Evolutionary conservation across 2,797 vertebrate species (phyloP).

Genomic region (Pristis pectinata): DNA sequence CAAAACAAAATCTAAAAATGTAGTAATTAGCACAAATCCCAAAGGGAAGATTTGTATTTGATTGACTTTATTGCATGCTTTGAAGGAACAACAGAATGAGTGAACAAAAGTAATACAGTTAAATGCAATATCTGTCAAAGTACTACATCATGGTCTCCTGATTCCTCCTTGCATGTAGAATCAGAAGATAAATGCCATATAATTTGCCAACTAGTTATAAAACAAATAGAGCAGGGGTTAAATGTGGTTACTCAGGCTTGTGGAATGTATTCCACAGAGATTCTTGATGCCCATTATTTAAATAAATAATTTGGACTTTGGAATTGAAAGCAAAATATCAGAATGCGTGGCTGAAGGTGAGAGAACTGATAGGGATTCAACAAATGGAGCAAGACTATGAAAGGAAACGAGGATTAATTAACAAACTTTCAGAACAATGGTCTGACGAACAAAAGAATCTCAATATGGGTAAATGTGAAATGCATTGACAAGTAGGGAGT

Average conservation of each 20-base stretch:
- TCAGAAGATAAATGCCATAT: neutral
- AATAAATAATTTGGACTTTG: neutral
- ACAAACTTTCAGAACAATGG: neutral
- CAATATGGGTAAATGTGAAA: neutral
- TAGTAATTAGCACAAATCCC: neutral
- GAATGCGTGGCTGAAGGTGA: neutral
- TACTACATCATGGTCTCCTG: neutral
- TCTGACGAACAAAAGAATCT: neutral
- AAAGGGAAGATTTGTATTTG: neutral
- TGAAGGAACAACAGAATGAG: neutral
- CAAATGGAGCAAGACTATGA: neutral
- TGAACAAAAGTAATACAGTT: neutral
- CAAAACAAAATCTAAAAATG: neutral
- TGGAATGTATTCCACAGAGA: neutral
- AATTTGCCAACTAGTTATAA: neutral
- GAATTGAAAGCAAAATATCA: neutral
- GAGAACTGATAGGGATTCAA: neutral
- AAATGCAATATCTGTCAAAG: neutral
- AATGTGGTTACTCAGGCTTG: neutral
- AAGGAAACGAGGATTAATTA: neutral
- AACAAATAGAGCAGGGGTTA: neutral
- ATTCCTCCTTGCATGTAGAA: neutral
- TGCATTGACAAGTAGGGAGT: neutral
- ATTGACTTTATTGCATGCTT: neutral
- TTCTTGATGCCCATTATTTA: neutral